These are phyloP conservation scores for Tridacna crocea DNA, from an alignment of 2,888 invertebrate species.

Conservation along the genomic window DNA sequence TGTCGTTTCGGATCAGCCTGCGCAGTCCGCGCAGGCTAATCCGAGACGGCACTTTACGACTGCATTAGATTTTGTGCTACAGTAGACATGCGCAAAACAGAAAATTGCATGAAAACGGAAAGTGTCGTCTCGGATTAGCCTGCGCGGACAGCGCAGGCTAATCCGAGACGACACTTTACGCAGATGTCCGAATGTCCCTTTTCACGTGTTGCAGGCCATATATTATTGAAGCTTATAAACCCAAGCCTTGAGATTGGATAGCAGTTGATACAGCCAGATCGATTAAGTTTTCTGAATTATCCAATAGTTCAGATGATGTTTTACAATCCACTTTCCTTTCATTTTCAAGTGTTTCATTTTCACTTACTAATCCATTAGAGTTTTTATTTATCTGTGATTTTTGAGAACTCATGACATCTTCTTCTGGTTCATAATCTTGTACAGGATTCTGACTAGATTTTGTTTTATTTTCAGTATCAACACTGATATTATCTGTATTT, in stretches of 20 bases:
- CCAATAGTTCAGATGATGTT: not conserved
- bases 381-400: not conserved
- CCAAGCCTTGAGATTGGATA: constrained; percentile 53
- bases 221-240: not conserved
- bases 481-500: not conserved
- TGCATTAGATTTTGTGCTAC: too few relatives aligned
- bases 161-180: too few relatives aligned
- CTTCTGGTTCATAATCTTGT: not conserved
- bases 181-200: too few relatives aligned
- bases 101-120: too few relatives aligned
- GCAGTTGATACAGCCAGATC: constrained; percentile 58
- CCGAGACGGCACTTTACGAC: too few relatives aligned
- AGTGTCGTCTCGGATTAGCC: too few relatives aligned
- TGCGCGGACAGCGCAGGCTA: too few relatives aligned
- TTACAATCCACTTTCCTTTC: not conserved
- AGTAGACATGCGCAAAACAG: too few relatives aligned
- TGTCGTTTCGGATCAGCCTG: too few relatives aligned
- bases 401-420: not conserved
- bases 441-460: not conserved
- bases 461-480: not conserved
- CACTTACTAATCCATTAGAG: not conserved
- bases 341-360: not conserved
- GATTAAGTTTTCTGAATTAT: constrained; percentile 32
- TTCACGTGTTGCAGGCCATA: too few relatives aligned
- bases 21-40: too few relatives aligned